Evolutionary conservation across 2,888 invertebrate species (phyloP).

Genomic region (Formica aserva): DNA sequence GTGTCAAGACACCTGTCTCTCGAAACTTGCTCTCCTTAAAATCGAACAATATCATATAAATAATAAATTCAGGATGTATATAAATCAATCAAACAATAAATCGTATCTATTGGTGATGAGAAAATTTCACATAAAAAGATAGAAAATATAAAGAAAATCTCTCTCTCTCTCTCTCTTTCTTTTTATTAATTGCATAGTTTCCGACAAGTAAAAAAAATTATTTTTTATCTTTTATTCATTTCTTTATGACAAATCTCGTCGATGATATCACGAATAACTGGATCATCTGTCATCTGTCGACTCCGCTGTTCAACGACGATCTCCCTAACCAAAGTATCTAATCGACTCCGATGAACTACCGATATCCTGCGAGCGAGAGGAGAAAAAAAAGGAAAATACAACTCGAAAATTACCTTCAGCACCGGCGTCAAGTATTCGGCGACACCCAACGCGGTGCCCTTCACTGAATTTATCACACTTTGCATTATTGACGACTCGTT

Average conservation of each 20-base stretch:
- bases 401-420: constrained; percentile 91
- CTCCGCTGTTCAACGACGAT: not conserved
- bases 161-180: not conserved
- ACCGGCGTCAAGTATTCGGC: constrained; percentile 99
- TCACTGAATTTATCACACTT: constrained; percentile 97
- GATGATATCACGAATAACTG: not conserved
- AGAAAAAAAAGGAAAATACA: no score
- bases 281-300: not conserved
- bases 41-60: constrained; percentile 13
- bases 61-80: constrained; percentile 27
- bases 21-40: constrained; percentile 97
- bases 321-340: constrained; percentile 10
- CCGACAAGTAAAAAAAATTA: not conserved
- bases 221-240: not conserved
- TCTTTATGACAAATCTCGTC: constrained; percentile 14
- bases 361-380: not conserved
- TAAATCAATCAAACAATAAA: not conserved
- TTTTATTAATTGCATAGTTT: not conserved
- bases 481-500: constrained; percentile 90
- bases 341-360: not conserved
- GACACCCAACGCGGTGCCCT: constrained; percentile 97
- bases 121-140: not conserved
- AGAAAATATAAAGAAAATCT: not conserved
- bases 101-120: not conserved
- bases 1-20: constrained; percentile 99